These are phyloP conservation scores for Agrochola lychnidis DNA, from an alignment of 2,888 invertebrate genomes.

Conservation along the genomic window DNA sequence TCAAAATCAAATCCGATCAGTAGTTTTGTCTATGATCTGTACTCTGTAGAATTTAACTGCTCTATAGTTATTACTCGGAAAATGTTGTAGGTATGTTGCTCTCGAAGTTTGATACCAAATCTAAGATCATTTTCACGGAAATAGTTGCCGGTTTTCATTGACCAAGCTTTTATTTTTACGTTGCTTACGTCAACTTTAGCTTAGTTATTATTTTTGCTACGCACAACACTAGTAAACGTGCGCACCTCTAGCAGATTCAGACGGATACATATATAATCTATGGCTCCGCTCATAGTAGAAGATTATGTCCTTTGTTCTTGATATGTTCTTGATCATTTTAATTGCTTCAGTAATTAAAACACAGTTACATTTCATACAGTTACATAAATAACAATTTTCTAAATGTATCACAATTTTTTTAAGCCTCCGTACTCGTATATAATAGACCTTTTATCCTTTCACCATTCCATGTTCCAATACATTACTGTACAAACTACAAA, in stretches of 20 bases:
- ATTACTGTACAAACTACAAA: conserved; percentile 23
- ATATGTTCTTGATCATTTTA: no score
- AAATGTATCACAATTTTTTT: neutral
- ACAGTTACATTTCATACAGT: no score
- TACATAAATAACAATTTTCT: neutral
- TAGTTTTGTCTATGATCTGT: neutral
- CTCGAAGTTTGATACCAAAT: neutral
- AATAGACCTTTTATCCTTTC: neutral
- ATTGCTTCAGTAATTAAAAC: no score
- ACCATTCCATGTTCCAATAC: neutral
- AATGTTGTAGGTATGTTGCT: neutral
- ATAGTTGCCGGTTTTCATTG: neutral
- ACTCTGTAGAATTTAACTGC: no score
- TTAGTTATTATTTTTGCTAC: neutral
- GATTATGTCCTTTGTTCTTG: no score
- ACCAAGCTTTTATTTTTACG: neutral
- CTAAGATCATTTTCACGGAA: neutral
- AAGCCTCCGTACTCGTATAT: neutral
- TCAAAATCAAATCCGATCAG: neutral
- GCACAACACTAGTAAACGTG: no score
- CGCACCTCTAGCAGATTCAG: no score
- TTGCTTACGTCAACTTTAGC: neutral
- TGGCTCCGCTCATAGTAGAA: no score
- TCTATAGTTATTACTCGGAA: neutral
- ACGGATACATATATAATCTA: no score